These are phyloP conservation scores for Oscheius sp. DNA, from an alignment of 2,888 invertebrate genomes.

Conservation along the genomic window DNA sequence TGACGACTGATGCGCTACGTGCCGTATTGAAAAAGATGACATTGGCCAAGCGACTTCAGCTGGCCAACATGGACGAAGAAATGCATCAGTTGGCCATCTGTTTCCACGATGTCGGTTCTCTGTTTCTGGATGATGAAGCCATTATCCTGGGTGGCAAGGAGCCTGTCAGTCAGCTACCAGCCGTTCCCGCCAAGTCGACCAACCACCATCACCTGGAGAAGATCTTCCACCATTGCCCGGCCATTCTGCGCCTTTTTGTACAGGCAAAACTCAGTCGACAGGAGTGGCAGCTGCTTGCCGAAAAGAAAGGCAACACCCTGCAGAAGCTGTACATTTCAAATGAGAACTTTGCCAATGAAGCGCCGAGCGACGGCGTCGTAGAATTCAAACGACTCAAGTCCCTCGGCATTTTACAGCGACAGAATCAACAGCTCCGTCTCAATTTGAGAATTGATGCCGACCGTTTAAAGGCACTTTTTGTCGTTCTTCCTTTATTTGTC, in stretches of 20 bases:
- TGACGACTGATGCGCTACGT: conserved; percentile 15
- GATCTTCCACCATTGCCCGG: neutral
- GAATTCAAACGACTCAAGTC: conserved; percentile 11
- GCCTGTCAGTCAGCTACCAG: neutral
- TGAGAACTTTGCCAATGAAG: conserved; percentile 6
- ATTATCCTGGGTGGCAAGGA: neutral
- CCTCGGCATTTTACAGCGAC: neutral
- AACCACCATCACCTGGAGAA: neutral
- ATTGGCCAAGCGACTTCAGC: neutral
- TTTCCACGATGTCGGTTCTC: conserved; percentile 8
- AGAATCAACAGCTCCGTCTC: neutral
- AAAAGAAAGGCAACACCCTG: neutral
- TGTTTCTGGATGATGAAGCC: neutral
- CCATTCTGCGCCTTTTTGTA: conserved; percentile 3
- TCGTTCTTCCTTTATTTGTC: neutral
- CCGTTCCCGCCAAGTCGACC: neutral
- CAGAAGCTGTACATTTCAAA: conserved; percentile 14
- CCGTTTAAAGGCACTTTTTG: neutral
- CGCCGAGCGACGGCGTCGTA: neutral
- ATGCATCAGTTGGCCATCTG: neutral
- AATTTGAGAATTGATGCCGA: neutral
- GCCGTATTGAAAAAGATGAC: neutral
- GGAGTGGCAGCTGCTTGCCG: neutral
- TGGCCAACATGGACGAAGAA: conserved; percentile 14
- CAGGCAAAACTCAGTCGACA: neutral